Evolutionary conservation across 2,888 invertebrate genomes (phyloP).

Genomic region (Drosophila nr. perissopoda): DNA sequence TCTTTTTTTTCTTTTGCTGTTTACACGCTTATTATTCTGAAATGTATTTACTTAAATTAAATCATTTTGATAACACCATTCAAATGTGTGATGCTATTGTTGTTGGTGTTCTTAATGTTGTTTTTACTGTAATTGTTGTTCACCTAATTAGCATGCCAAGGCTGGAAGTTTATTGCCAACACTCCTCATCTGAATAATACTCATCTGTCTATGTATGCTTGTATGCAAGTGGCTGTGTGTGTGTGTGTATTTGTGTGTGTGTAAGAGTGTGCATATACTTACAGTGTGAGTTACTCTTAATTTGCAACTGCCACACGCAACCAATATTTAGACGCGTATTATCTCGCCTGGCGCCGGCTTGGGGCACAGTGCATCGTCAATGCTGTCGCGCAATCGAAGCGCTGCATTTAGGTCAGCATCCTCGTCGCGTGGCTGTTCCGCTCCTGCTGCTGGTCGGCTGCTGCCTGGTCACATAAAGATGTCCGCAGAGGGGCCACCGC

Average conservation of each 20-base stretch:
- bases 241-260: constrained; percentile 9
- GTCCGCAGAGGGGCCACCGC: constrained; percentile 88
- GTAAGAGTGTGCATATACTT: constrained; percentile 48
- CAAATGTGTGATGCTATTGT: constrained; percentile 5
- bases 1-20: constrained; percentile 13
- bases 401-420: constrained; percentile 70
- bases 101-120: constrained; percentile 4
- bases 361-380: constrained; percentile 77
- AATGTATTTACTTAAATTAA: constrained; percentile 32
- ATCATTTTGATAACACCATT: constrained; percentile 28
- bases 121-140: constrained; percentile 4
- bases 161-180: background rate
- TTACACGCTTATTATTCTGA: constrained; percentile 58
- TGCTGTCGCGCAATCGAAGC: constrained; percentile 71
- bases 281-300: constrained; percentile 41
- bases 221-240: background rate
- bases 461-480: constrained; percentile 90
- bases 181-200: background rate
- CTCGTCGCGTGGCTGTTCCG: constrained; percentile 26
- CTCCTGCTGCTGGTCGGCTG: constrained; percentile 72
- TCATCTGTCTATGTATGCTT: background rate
- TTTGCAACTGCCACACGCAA: background rate
- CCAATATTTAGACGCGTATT: constrained; percentile 82
- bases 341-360: constrained; percentile 84
- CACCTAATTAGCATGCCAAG: constrained; percentile 7